A percentile compares a stretch with the other conserved stretches of the same genome.
These are phyloP conservation scores for Emmelina monodactyla DNA, from an alignment of 2,888 invertebrate genomes.

Conservation along the genomic window DNA sequence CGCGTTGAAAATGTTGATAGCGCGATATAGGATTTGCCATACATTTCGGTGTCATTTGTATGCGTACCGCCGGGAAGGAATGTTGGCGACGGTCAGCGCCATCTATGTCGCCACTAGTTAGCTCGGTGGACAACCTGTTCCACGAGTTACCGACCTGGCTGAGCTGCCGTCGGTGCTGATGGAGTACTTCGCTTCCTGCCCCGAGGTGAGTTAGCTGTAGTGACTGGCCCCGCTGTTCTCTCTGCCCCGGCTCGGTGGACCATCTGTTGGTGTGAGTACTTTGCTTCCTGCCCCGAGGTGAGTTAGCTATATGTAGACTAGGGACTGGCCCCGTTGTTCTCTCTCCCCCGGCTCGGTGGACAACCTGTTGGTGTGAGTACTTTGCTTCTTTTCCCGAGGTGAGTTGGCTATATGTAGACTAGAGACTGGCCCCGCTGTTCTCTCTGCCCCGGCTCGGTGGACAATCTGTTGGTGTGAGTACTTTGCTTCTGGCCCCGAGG, in stretches of 20 bases:
- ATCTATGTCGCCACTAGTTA: no score
- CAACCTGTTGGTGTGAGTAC: slow-evolving; percentile 97
- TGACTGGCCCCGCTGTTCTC: no score
- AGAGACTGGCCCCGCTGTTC: no score
- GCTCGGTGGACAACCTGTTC: slow-evolving; percentile 95
- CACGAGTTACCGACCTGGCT: slow-evolving; percentile 99
- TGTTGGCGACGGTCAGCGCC: no score
- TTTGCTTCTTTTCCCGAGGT: slow-evolving; percentile 90
- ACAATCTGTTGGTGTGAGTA: slow-evolving; percentile 98
- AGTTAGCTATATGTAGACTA: no score
- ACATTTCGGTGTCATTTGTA: no score
- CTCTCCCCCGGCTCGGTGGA: slow-evolving; percentile 99
- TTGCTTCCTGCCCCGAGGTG: slow-evolving; percentile 86
- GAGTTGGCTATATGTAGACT: no score
- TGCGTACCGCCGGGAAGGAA: no score
- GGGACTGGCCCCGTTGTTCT: no score
- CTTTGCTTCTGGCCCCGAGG: slow-evolving; percentile 89
- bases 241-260: slow-evolving; percentile 99
- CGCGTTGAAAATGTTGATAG: no score
- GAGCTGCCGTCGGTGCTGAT: slow-evolving; percentile 99
- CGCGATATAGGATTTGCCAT: no score
- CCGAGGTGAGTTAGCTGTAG: slow-evolving; percentile 72
- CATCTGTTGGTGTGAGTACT: slow-evolving; percentile 98
- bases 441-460: slow-evolving; percentile 99
- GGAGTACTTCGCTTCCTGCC: slow-evolving; percentile 96